These are phyloP conservation scores for Cydia strobilella DNA, from an alignment of 1,140 invertebrate genomes.

Conservation along the genomic window DNA sequence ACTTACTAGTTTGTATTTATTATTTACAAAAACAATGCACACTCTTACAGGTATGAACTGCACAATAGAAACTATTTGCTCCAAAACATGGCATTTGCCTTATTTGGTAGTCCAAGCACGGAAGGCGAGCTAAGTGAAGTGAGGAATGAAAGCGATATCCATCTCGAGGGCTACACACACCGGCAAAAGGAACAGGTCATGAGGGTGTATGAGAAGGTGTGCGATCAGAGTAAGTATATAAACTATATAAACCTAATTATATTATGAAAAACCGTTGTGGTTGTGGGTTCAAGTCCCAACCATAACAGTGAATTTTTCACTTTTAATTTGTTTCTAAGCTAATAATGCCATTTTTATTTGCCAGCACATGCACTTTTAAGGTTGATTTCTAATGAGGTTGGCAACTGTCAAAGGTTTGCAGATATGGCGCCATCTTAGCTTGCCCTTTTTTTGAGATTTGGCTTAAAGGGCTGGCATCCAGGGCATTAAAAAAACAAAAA, in stretches of 20 bases:
- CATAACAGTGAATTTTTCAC: too few species aligned
- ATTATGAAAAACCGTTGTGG: too few species aligned
- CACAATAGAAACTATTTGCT: constrained; percentile 62
- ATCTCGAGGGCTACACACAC: constrained; percentile 64
- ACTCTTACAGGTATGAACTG: constrained; percentile 63
- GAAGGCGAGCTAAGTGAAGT: constrained; percentile 54
- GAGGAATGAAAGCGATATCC: constrained; percentile 38
- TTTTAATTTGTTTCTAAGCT: too few species aligned
- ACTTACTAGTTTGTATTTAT: constrained; percentile 13
- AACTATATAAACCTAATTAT: constrained; percentile 21
- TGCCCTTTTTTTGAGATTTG: too few species aligned
- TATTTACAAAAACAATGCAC: constrained; percentile 27
- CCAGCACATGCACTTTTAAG: too few species aligned
- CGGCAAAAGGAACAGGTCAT: constrained; percentile 65
- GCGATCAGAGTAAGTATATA: constrained; percentile 65
- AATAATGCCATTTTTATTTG: too few species aligned
- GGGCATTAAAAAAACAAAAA: too few species aligned
- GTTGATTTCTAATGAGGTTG: too few species aligned
- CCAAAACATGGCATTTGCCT: constrained; percentile 71
- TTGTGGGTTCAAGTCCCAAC: too few species aligned
- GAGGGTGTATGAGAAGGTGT: constrained; percentile 65
- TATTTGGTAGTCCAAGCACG: constrained; percentile 64
- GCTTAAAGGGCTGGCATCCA: too few species aligned
- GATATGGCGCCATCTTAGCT: too few species aligned
- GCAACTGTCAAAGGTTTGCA: too few species aligned